These are phyloP conservation scores for Drosophila parabipectinata DNA, from an alignment of 1,140 invertebrate genomes.

Conservation along the genomic window DNA sequence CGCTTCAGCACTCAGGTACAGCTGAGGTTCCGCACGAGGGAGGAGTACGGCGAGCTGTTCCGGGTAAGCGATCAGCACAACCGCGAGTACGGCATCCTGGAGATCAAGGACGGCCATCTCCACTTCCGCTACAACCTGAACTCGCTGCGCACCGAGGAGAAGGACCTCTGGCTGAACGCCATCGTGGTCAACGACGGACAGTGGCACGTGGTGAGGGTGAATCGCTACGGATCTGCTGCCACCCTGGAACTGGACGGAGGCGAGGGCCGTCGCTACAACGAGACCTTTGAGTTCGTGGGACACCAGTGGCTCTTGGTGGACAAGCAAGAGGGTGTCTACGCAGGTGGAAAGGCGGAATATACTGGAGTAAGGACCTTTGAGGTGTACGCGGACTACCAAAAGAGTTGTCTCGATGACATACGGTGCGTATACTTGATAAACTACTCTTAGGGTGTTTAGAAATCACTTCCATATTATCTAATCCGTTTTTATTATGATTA, in stretches of 20 bases:
- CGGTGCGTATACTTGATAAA: conserved; percentile 85
- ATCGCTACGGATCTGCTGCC: conserved; percentile 96
- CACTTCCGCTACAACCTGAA: conserved; percentile 97
- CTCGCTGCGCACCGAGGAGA: conserved; percentile 93
- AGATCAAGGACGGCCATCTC: conserved; percentile 95
- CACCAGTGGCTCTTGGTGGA: conserved; percentile 96
- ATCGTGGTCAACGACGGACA: conserved; percentile 97
- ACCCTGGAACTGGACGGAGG: conserved; percentile 97
- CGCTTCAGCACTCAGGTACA: conserved; percentile 96
- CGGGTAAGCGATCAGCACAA: conserved; percentile 97
- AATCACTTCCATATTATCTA: too few species aligned
- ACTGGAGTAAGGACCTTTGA: conserved; percentile 96
- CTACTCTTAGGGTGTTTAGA: not conserved
- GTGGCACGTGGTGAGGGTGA: conserved; percentile 97
- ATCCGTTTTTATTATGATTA: too few species aligned
- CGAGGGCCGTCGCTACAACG: conserved; percentile 96
- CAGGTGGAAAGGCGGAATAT: conserved; percentile 97
- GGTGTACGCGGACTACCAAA: conserved; percentile 97
- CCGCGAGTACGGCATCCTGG: conserved; percentile 96
- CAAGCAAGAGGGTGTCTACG: conserved; percentile 97
- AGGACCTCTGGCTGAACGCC: conserved; percentile 94
- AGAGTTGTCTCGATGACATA: conserved; percentile 88
- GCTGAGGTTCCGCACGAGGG: conserved; percentile 95
- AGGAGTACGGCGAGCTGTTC: conserved; percentile 96
- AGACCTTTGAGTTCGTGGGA: conserved; percentile 95